Evolutionary conservation across 2,888 invertebrate species (phyloP), one percentile per base, ranked within the genome.

Genomic region (Callyntrura sp.): DNA sequence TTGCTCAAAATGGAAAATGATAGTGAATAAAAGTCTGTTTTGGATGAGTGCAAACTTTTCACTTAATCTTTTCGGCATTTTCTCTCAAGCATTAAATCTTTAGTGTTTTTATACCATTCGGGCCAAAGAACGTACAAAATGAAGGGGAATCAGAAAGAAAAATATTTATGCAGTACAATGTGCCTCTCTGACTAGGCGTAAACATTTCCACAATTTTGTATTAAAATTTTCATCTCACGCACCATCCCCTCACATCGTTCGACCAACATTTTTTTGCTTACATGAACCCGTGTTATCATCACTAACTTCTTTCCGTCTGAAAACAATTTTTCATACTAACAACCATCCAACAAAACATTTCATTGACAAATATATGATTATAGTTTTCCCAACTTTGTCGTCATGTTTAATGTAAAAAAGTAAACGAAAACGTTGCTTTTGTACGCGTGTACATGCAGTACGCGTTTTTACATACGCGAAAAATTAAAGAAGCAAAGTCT

Each of bases 1-100:
- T 87, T 79, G 86, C 87, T 70, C 87, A 70, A 57, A 87, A 81
- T 81, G 81, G 81, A 87, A 87, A 87, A 79, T 79, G 81, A 87
- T 73, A 73, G 73, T 20, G 43, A 70, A 70, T 70, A 70, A 70
- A 70, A 43, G 70, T 65, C 43, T 25, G 60, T 85, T 76, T 25
- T 76, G 20, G 73, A 48, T 14, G 73, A 73, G 85, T 70, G 70
- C 17, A 84, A 78, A 86, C 65, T 65, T 78, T 78, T 73, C 73
- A 68, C 85, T 86, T 78, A 43, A 73, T 76, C 60, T 45, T 65
- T 65, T 78, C 78, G 78, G 35, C 45, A 73, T 86, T 85, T 43
- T 76, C 57, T 23, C 76, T 70, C 51, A 17, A 25, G 73, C 28
- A 20, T 73, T 73, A 73, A 73, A 35, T 73, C 48, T 45, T 12